Conservation (phyloP, 2,888 invertebrate species). For the Ptychoptera contaminata region DNA sequence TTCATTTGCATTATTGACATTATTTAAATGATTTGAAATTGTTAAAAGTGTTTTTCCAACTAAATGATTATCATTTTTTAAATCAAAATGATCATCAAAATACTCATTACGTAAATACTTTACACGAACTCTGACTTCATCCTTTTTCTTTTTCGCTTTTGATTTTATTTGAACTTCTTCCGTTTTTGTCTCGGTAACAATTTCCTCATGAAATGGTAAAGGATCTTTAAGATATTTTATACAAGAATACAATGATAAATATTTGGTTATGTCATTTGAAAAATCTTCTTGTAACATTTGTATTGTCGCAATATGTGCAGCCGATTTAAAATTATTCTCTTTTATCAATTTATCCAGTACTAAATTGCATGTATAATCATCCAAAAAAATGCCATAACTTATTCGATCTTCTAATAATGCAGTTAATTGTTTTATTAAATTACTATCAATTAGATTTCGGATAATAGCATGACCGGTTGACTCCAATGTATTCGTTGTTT, state of each 20-base stretch:
- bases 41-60: conserved; percentile 69
- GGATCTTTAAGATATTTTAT: conserved; percentile 46
- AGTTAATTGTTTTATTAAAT: conserved; percentile 40
- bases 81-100: conserved; percentile 83
- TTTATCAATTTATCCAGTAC: conserved; percentile 65
- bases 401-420: conserved; percentile 62
- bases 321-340: conserved; percentile 46
- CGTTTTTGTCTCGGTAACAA: conserved; percentile 30
- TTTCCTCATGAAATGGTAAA: conserved; percentile 14
- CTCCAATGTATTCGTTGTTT: conserved; percentile 51
- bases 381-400: conserved; percentile 84
- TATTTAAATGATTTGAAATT: conserved; percentile 33
- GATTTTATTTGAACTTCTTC: conserved; percentile 18
- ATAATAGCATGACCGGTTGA: conserved; percentile 75
- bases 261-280: conserved; percentile 48
- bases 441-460: conserved; percentile 36
- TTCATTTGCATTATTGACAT: conserved; percentile 33
- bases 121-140: conserved; percentile 58
- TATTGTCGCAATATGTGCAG: conserved; percentile 60
- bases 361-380: conserved; percentile 60
- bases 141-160: conserved; percentile 30
- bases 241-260: conserved; percentile 58
- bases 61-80: conserved; percentile 50
- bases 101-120: conserved; percentile 64
- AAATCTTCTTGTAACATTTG: conserved; percentile 84